These are phyloP conservation scores for Miichthys miiuy DNA, from an alignment of 2,797 vertebrate species.

Conservation along the genomic window DNA sequence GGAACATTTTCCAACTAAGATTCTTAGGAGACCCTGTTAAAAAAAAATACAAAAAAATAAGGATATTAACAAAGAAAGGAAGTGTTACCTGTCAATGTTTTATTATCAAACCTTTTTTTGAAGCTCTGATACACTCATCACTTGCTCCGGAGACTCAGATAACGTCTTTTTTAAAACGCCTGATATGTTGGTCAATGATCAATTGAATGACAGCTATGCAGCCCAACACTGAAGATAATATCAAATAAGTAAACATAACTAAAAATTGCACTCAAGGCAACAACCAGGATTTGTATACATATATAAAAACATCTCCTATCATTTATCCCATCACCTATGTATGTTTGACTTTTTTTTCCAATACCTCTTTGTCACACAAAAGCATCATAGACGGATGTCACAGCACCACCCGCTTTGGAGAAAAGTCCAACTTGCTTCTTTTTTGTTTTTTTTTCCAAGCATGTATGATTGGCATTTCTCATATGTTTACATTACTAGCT, in stretches of 20 bases:
- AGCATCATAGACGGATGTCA: conserved; percentile 44
- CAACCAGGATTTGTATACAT: conserved; percentile 76
- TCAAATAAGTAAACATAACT: conserved; percentile 80
- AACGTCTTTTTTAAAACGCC: conserved; percentile 62
- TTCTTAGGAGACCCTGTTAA: conserved; percentile 39
- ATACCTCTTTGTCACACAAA: conserved; percentile 61
- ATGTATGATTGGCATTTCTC: conserved; percentile 73
- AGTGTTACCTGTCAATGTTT: conserved; percentile 71
- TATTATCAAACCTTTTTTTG: conserved; percentile 73
- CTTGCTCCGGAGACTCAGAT: conserved; percentile 56
- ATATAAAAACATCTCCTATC: conserved; percentile 68
- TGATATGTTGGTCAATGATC: conserved; percentile 81
- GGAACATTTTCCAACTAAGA: conserved; percentile 49
- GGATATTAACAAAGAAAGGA: conserved; percentile 40
- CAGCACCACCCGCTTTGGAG: conserved; percentile 33
- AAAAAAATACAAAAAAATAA: conserved; percentile 27
- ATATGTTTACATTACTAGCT: conserved; percentile 71
- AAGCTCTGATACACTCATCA: conserved; percentile 64
- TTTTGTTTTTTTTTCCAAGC: conserved; percentile 28
- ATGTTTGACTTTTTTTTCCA: conserved; percentile 55
- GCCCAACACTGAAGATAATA: conserved; percentile 84
- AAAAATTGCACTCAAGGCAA: conserved; percentile 83
- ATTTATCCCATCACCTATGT: conserved; percentile 66
- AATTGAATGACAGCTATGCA: conserved; percentile 73
- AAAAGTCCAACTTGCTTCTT: conserved; percentile 58